A percentile compares a stretch with the other conserved stretches of the same genome.
These are phyloP conservation scores for Rana temporaria DNA, from an alignment of 2,113 vertebrate species.

Conservation along the genomic window DNA sequence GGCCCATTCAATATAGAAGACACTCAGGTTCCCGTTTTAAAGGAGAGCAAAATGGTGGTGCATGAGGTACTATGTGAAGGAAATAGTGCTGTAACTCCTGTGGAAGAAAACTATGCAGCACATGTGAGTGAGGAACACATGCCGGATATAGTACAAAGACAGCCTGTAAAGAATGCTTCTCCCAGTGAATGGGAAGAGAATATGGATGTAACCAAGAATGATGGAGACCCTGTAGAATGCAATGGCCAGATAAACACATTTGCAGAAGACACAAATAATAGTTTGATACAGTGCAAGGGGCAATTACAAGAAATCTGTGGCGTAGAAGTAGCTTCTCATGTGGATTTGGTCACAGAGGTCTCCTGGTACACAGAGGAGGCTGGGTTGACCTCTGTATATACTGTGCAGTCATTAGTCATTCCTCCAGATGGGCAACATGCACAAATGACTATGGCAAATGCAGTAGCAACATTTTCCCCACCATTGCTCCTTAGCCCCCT, in stretches of 20 bases:
- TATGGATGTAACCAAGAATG: no score
- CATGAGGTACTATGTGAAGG: background rate
- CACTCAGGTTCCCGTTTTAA: no score
- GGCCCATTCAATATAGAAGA: background rate
- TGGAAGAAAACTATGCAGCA: background rate
- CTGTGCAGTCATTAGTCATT: slow-evolving; percentile 17
- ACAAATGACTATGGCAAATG: background rate
- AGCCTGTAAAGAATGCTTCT: no score
- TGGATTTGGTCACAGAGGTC: background rate
- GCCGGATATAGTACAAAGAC: no score
- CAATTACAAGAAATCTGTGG: background rate
- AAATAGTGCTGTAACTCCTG: background rate
- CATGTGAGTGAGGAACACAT: no score
- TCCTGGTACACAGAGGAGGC: slow-evolving; percentile 32
- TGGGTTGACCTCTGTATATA: slow-evolving; percentile 6
- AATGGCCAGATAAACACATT: background rate
- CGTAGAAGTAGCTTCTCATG: background rate
- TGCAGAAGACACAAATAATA: background rate
- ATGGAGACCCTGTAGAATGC: background rate
- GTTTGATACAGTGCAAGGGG: background rate
- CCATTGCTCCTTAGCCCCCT: background rate
- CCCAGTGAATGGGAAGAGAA: no score
- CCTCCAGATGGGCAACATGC: background rate
- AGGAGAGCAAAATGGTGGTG: no score
- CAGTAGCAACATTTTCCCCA: background rate